A percentile compares a stretch with the other conserved stretches of the same genome.
phyloP scores from a whole-genome alignment of 2,113 vertebrate genomes.

The Salvelinus sp. region DNA sequence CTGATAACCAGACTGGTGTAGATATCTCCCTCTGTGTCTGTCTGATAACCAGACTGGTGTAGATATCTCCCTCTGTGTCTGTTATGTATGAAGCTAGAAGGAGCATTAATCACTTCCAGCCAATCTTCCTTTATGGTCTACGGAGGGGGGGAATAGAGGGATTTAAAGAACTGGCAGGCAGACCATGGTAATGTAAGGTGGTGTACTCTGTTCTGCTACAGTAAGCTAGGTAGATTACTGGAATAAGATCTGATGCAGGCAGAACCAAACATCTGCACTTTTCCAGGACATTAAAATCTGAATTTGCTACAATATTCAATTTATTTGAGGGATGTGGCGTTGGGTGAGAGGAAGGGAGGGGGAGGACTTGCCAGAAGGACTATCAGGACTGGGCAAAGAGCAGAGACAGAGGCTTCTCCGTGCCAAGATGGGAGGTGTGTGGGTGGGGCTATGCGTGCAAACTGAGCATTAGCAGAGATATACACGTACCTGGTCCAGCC shows the following conservation, averaged over 20 bases:
- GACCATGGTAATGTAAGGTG: background rate
- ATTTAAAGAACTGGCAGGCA: constrained; percentile 17
- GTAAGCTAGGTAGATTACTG: constrained; percentile 39
- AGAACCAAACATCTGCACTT: constrained; percentile 67
- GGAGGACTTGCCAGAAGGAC: background rate
- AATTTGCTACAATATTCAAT: constrained; percentile 58
- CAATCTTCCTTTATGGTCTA: background rate
- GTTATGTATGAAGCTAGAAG: constrained; percentile 31
- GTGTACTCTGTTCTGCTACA: constrained; percentile 20
- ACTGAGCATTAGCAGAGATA: constrained; percentile 66
- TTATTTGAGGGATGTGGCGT: constrained; percentile 58
- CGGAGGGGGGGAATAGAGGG: constrained; percentile 5
- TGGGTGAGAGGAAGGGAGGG: constrained; percentile 36
- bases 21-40: too few species aligned
- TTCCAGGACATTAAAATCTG: constrained; percentile 61
- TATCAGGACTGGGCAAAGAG: constrained; percentile 18
- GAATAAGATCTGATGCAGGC: constrained; percentile 45
- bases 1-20: too few species aligned
- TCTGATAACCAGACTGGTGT: too few species aligned
- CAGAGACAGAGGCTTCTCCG: constrained; percentile 40
- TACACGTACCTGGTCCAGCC: constrained; percentile 54
- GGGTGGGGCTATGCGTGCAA: constrained; percentile 65
- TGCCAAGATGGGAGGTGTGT: constrained; percentile 62
- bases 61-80: background rate
- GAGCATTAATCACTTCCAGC: constrained; percentile 33